Evolutionary conservation across 2,888 invertebrate genomes (phyloP), one percentile per base, ranked within the genome.

Genomic region (Psococerastis gibbosa): DNA sequence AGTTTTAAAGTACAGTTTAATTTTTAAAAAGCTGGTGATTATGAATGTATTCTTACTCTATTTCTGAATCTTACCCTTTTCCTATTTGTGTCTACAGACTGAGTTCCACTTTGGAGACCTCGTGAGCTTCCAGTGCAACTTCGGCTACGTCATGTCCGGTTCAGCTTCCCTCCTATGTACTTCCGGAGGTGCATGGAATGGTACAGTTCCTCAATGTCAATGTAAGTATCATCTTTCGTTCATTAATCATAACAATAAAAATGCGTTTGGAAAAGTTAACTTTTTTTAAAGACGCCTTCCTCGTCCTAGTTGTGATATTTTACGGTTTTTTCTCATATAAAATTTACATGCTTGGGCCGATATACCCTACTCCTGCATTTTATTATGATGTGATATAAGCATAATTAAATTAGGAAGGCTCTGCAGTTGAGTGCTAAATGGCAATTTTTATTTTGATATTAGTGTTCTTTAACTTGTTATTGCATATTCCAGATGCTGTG

Each of bases 181-280:
- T 2, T 82, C 85, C 3, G 80, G 78, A 57, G 95, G 95, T 41
- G 73, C 71, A 23, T 97, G 95, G 97, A 91, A 92, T 59, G 89
- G 89, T 52, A 78, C 87, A 3, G 75, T 81, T 33, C 95, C 97
- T 3, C 81, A 82, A 61, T 97, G 95, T 63, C 78, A 84, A 68
- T 87, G 91, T 91, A 69, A 73, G 78, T 68, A 35, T 20, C 46
- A 35, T 27, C 3, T 17, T 41, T 23, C 8, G 27, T 27, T 16
- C 45, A 15, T 33, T 31, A 9, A 46, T 34, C 32, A 47, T 41
- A 33, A 32, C 23, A 33, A 41, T 2, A 42, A 18, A 13, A 18
- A n/a, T n/a, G n/a, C n/a, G n/a, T n/a, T n/a, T n/a, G n/a, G n/a
- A n/a, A n/a, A n/a, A n/a, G n/a, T n/a, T n/a, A n/a, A n/a, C n/a